Base-by-base conservation (phyloP, 1,140 invertebrate genomes). In the Drosophila teissieri region DNA sequence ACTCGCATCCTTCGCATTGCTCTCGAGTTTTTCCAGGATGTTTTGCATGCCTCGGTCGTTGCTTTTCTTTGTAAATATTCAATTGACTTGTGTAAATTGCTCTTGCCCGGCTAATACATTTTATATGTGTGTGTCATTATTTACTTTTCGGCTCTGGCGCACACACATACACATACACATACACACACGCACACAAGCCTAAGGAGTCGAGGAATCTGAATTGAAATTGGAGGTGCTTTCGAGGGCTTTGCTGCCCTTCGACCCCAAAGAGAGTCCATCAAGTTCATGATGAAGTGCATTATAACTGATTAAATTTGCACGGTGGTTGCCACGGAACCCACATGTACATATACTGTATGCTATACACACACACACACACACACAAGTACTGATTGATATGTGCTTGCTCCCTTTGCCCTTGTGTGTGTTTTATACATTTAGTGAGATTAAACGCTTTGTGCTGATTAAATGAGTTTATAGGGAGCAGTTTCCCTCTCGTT, bases 381-480 rank as follows among this genome's bases (percentile, higher is more conserved):
- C 31, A 31, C 3, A 14, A 17, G 45, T 15, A 36, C 39, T 81
- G 78, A 81, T 70, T 86, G 61, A 80, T 70, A 60, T 73, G 52
- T 64, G 52, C 46, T 34, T 31, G n/a, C 27, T 6, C 8, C 8
- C 36, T 24, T 40, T 40, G 40, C 27, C 15, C 27, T 11, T 46
- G 36, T 58, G 63, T 65, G 40, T 51, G 64, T 77, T 62, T 46
- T 63, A 64, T 51, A 73, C 73, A 65, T 82, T 88, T 88, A 62
- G 52, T 58, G 42, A 68, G 76, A 86, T 86, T 88, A 83, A 88
- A 83, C 63, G 83, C 70, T 83, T 88, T 79, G 70, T 73, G 67
- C 57, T 82, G 75, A 79, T 88, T 82, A 82, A 86, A 86, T 86
- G 83, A 73, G 74, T 88, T 88, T 63, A 77, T 53, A 75, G 64